Conservation (phyloP, 2,113 vertebrate genomes). For the Myanophis thanlyinensis region DNA sequence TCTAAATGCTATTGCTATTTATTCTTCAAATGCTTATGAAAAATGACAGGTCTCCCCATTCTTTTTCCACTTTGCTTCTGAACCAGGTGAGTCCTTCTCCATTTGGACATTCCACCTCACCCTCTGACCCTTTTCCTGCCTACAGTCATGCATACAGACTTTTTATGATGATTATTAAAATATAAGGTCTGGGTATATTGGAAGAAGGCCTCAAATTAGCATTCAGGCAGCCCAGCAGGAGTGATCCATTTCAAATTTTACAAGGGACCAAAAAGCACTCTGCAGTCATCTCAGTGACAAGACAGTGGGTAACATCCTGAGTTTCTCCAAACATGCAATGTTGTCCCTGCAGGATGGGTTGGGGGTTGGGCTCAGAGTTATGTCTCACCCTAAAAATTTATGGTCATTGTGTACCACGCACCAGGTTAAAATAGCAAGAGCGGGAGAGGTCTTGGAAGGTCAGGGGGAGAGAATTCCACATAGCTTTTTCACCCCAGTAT, state of each 20-base stretch:
- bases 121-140: conserved; percentile 54
- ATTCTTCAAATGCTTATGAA: neutral
- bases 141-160: conserved; percentile 41
- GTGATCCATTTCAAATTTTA: conserved; percentile 65
- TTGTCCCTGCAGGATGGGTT: conserved; percentile 38
- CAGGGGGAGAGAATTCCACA: conserved; percentile 29
- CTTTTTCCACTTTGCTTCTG: neutral
- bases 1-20: neutral
- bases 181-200: conserved; percentile 57
- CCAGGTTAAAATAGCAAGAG: conserved; percentile 55
- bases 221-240: conserved; percentile 64
- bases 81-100: neutral
- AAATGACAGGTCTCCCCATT: neutral
- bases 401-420: conserved; percentile 48
- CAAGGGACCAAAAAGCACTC: conserved; percentile 62
- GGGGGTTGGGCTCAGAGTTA: neutral
- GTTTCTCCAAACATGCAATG: conserved; percentile 61
- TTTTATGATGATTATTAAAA: conserved; percentile 50
- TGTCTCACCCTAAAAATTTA: conserved; percentile 56
- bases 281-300: conserved; percentile 56
- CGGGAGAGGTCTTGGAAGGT: conserved; percentile 47
- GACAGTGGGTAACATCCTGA: conserved; percentile 57
- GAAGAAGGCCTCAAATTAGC: conserved; percentile 64
- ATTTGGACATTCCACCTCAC: neutral
- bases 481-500: conserved; percentile 52